A percentile compares a stretch with the other conserved stretches of the same genome.
These are phyloP conservation scores for Leptinotarsa lineolata DNA, from an alignment of 1,140 invertebrate genomes.

Conservation along the genomic window DNA sequence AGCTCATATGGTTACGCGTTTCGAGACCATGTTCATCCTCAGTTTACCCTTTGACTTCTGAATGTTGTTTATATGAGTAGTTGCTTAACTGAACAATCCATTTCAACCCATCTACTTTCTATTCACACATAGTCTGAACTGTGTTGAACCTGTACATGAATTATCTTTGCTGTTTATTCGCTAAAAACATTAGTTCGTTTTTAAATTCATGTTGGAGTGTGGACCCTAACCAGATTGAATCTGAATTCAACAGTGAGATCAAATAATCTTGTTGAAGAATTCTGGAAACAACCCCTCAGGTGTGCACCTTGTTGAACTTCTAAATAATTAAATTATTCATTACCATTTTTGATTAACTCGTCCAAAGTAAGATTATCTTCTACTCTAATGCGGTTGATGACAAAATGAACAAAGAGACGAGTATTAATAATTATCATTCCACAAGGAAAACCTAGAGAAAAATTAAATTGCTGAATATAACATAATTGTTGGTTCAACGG, in stretches of 20 bases:
- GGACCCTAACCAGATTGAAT: background rate
- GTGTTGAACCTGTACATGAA: no score
- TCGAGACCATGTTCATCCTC: no score
- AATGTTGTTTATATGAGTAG: no score
- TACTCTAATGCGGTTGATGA: constrained; percentile 1
- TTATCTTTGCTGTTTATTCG: no score
- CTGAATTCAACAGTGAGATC: background rate
- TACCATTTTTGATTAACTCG: background rate
- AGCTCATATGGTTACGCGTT: no score
- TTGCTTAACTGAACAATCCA: no score
- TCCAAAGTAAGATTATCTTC: background rate
- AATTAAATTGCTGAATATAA: constrained; percentile 4
- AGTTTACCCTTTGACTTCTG: no score
- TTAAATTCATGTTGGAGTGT: background rate
- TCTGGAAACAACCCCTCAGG: background rate
- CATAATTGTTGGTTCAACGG: no score
- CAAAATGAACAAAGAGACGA: constrained; percentile 1
- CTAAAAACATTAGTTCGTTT: background rate
- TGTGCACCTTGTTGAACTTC: background rate
- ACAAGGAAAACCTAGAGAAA: background rate
- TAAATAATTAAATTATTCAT: constrained; percentile 4
- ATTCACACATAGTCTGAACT: no score
- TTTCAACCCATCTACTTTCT: background rate
- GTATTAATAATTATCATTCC: background rate
- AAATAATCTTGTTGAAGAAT: background rate